Base-by-base conservation (phyloP, 2,888 invertebrate species). In the Dryocosmus kuriphilus region DNA sequence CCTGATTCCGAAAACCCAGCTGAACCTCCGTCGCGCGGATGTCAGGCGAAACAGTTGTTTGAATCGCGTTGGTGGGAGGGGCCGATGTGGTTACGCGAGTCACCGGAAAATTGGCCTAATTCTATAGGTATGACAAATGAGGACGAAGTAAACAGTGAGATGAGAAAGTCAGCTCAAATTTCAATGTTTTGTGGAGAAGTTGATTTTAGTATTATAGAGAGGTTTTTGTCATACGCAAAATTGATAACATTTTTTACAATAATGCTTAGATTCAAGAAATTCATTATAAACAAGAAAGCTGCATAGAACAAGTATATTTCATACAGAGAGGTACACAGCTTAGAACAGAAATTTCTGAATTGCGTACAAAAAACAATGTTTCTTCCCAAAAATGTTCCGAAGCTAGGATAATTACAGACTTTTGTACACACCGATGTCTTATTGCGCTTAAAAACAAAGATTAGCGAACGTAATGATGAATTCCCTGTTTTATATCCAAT, bases 21-120 rank as follows among this genome's bases (percentile, higher is more conserved):
- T n/a, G n/a, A n/a, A n/a, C n/a, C n/a, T n/a, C n/a, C n/a, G n/a
- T n/a, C n/a, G n/a, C n/a, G n/a, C n/a, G n/a, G n/a, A n/a, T n/a
- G n/a, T n/a, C n/a, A n/a, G n/a, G n/a, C n/a, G n/a, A 35, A 81
- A 65, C 76, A 85, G 22, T 80, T 90, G 8, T 4, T 85, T 14
- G 79, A 87, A 60, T 84, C 85, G 9, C 67, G 77, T 82, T 90
- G 89, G 89, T 90, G 88, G 89, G 35, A 35, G 35, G 35, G 35
- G 35, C 35, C 35, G 35, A 9, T 1, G 35, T 35, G 35, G 35
- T 35, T 32, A 35, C 35, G 35, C 8, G 35, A 35, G 55, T n/a
- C n/a, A n/a, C n/a, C n/a, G n/a, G n/a, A n/a, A n/a, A n/a, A n/a
- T n/a, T n/a, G n/a, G n/a, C n/a, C n/a, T n/a, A n/a, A n/a, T n/a